A percentile compares a stretch with the other conserved stretches of the same genome.
Conservation (phyloP, 2,797 vertebrate genomes). For the Chiroxiphia lanceolata region DNA sequence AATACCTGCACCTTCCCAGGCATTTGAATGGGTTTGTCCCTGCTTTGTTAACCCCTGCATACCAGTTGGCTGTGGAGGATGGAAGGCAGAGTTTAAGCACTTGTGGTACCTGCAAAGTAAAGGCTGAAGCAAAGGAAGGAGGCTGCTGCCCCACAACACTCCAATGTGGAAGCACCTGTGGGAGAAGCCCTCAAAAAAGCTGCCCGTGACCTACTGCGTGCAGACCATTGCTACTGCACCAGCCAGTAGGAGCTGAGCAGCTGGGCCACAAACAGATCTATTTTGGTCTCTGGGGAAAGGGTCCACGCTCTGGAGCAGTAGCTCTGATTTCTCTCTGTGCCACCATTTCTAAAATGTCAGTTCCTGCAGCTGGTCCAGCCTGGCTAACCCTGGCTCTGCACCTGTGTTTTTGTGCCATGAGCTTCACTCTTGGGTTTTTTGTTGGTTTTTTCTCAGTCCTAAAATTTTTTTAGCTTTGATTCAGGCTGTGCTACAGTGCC, state of each 20-base stretch:
- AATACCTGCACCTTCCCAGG: neutral
- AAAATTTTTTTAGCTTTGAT: neutral
- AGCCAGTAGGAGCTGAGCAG: fast-evolving
- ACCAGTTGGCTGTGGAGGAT: neutral
- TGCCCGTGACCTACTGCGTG: fast-evolving
- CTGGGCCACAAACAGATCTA: neutral
- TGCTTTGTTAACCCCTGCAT: neutral
- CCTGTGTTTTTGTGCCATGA: fast-evolving
- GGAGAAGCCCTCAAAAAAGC: neutral
- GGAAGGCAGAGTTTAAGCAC: neutral
- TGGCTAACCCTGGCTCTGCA: neutral
- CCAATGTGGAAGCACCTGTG: fast-evolving
- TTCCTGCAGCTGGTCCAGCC: neutral
- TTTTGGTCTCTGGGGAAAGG: neutral
- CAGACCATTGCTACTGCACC: neutral
- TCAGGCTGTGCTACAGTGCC: neutral
- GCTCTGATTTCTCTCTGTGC: neutral
- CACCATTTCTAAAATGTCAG: neutral
- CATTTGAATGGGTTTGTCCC: neutral
- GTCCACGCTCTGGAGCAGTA: neutral
- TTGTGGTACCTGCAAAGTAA: neutral
- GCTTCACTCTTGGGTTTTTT: neutral
- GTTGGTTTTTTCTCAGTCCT: neutral
- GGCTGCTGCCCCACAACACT: neutral
- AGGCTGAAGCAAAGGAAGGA: neutral